These are phyloP conservation scores for Athalia cordata DNA, from an alignment of 2,888 invertebrate species.

Conservation along the genomic window DNA sequence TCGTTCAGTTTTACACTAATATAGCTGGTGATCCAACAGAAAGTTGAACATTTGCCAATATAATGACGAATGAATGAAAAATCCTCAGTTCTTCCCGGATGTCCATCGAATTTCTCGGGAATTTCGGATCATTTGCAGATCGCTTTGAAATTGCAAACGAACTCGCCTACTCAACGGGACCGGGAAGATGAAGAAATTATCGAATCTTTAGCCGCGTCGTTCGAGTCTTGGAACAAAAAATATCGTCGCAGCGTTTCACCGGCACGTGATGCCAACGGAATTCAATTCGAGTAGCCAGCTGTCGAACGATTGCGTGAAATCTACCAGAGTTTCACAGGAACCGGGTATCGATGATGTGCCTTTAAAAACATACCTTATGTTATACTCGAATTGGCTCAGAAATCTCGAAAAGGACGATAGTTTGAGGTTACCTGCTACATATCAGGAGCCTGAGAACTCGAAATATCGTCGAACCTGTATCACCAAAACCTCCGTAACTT, in stretches of 20 bases:
- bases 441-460: constrained; percentile 49
- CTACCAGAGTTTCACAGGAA: constrained; percentile 77
- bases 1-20: too few species aligned
- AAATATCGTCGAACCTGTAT: too few species aligned
- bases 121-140: constrained; percentile 19
- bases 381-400: constrained; percentile 77
- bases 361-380: constrained; percentile 74
- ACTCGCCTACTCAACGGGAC: background rate
- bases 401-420: constrained; percentile 74
- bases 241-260: constrained; percentile 78
- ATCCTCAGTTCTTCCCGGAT: background rate
- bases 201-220: constrained; percentile 79
- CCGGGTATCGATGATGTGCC: constrained; percentile 75
- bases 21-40: background rate
- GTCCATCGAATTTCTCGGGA: background rate
- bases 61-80: background rate
- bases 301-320: constrained; percentile 76
- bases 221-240: constrained; percentile 74
- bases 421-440: constrained; percentile 63
- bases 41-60: constrained; percentile 36
- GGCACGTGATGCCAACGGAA: constrained; percentile 79
- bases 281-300: constrained; percentile 72
- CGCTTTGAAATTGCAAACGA: constrained; percentile 36
- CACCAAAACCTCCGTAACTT: too few species aligned
- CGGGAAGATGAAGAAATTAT: constrained; percentile 72